phyloP scores from a whole-genome alignment of 1,140 invertebrate genomes.

The Paraescarpia echinospica region DNA sequence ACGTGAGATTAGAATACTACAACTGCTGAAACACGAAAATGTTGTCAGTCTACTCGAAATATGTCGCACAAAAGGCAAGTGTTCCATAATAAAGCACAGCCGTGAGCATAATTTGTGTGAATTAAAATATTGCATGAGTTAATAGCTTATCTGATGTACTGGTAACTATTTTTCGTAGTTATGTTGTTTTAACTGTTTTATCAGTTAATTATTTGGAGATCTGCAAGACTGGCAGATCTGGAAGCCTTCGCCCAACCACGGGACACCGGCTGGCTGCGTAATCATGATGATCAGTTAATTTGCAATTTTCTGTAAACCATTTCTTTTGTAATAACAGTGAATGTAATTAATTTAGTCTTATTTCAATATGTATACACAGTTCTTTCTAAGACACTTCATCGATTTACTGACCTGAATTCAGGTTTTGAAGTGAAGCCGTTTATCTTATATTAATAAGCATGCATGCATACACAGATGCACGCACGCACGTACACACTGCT shows the following conservation, averaged over 20 bases:
- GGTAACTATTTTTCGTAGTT: neutral
- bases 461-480: too few species aligned
- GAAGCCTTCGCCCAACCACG: too few species aligned
- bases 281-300: too few species aligned
- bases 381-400: too few species aligned
- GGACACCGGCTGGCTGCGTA: too few species aligned
- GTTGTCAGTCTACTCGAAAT: constrained; percentile 97
- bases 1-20: constrained; percentile 95
- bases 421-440: too few species aligned
- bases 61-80: constrained; percentile 79
- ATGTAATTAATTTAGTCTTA: neutral
- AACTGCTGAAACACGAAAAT: constrained; percentile 94
- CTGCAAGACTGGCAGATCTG: too few species aligned
- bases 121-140: neutral
- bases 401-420: too few species aligned
- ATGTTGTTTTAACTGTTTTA: neutral
- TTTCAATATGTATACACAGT: neutral
- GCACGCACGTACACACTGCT: too few species aligned
- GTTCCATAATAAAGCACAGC: neutral
- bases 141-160: neutral
- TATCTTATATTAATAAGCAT: too few species aligned
- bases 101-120: neutral
- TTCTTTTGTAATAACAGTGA: neutral
- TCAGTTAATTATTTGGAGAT: too few species aligned
- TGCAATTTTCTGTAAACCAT: neutral